A percentile compares a stretch with the other conserved stretches of the same genome.
These are phyloP conservation scores for Perizoma affinitatum DNA, from an alignment of 2,888 invertebrate species.

Conservation along the genomic window DNA sequence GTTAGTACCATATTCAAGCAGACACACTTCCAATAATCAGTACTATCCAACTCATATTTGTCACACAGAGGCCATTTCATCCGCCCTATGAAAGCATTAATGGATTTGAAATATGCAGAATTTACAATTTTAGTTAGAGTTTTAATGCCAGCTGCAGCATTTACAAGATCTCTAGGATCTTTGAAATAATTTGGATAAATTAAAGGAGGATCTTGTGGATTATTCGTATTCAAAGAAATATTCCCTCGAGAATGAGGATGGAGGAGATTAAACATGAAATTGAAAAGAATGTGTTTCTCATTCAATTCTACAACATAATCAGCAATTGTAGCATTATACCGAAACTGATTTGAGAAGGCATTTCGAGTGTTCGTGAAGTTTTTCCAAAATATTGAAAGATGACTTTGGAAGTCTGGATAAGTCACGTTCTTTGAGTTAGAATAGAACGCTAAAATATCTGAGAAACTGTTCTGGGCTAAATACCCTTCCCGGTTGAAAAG, in stretches of 20 bases:
- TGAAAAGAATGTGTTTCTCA: conserved; percentile 53
- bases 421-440: conserved; percentile 50
- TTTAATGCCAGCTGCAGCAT: conserved; percentile 52
- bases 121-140: conserved; percentile 53
- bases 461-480: conserved; percentile 71
- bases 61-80: conserved; percentile 55
- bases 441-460: conserved; percentile 77
- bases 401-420: conserved; percentile 59
- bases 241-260: conserved; percentile 81
- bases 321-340: conserved; percentile 30
- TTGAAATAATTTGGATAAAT: conserved; percentile 86
- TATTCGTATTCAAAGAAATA: conserved; percentile 78
- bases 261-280: conserved; percentile 61
- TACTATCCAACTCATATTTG: conserved; percentile 46
- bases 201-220: conserved; percentile 84
- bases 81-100: conserved; percentile 51
- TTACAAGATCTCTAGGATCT: conserved; percentile 78
- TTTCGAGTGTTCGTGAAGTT: conserved; percentile 46
- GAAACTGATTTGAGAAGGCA: conserved; percentile 44
- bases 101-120: conserved; percentile 53
- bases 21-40: conserved; percentile 60
- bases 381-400: conserved; percentile 49
- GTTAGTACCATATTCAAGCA: conserved; percentile 72
- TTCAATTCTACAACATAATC: conserved; percentile 50
- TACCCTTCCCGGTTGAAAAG: conserved; percentile 77